These are phyloP conservation scores for Neosalanx taihuensis DNA, from an alignment of 2,797 vertebrate genomes.

Conservation along the genomic window DNA sequence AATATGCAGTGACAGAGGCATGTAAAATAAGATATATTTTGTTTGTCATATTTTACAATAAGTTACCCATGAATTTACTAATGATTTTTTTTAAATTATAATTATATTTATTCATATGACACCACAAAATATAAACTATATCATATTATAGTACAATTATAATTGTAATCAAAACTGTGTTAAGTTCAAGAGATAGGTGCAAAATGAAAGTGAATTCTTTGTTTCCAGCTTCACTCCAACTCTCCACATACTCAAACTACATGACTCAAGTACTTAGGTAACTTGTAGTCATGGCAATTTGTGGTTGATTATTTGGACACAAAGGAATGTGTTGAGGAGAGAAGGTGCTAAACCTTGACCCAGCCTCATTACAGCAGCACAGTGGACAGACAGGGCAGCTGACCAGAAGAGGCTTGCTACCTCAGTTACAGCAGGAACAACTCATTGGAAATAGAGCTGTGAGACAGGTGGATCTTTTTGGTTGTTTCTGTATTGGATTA, in stretches of 20 bases:
- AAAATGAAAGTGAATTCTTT: too few relatives aligned
- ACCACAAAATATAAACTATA: too few relatives aligned
- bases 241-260: background rate
- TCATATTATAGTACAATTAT: too few relatives aligned
- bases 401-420: background rate
- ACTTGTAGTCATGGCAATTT: constrained; percentile 61
- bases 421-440: background rate
- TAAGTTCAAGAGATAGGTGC: too few relatives aligned
- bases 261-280: background rate
- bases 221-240: background rate
- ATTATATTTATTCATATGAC: too few relatives aligned
- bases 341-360: constrained; percentile 34
- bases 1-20: background rate
- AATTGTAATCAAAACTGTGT: too few relatives aligned
- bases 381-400: constrained; percentile 1
- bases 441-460: background rate
- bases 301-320: constrained; percentile 28
- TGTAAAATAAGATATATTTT: background rate
- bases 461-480: constrained; percentile 18
- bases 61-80: too few relatives aligned
- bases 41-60: too few relatives aligned
- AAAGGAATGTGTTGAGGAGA: constrained; percentile 50
- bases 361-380: constrained; percentile 31
- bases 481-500: constrained; percentile 29
- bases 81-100: too few relatives aligned